Evolutionary conservation across 2,797 vertebrate genomes (phyloP).

Genomic region (Rhabdophis nuchalis): DNA sequence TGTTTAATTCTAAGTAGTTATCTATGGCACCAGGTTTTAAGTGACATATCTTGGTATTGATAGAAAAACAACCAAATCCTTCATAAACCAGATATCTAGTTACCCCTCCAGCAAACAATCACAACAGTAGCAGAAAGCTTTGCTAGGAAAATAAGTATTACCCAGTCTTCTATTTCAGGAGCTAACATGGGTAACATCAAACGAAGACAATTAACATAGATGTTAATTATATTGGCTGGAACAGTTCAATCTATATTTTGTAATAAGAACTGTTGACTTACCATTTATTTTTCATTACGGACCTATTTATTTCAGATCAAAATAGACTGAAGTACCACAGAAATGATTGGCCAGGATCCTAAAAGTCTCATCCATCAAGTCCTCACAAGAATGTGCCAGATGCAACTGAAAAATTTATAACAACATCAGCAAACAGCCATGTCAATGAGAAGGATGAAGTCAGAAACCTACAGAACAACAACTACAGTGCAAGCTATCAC

Average conservation of each 20-base stretch:
- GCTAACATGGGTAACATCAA: background rate
- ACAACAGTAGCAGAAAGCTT: constrained; percentile 25
- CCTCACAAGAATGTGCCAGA: constrained; percentile 29
- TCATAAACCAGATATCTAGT: background rate
- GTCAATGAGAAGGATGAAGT: constrained; percentile 17
- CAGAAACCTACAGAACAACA: constrained; percentile 24
- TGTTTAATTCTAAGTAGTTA: background rate
- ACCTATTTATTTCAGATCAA: constrained; percentile 41
- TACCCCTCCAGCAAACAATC: constrained; percentile 9
- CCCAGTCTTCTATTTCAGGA: constrained; percentile 17
- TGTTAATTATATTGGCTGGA: constrained; percentile 30
- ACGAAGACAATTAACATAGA: background rate
- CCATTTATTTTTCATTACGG: constrained; percentile 35
- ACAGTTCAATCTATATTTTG: background rate
- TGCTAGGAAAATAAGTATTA: constrained; percentile 27
- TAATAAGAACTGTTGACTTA: constrained; percentile 39
- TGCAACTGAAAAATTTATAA: constrained; percentile 47
- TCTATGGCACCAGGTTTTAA: background rate
- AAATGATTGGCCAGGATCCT: constrained; percentile 41
- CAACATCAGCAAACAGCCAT: constrained; percentile 38
- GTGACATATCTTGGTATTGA: background rate
- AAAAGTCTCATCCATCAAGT: constrained; percentile 44
- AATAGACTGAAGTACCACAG: constrained; percentile 38
- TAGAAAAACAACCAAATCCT: background rate
- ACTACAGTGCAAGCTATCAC: background rate